Percentiles rank a stretch among this genome's conserved stretches.
Evolutionary conservation across 2,888 invertebrate species (phyloP).

Genomic region (Acronicta leporina): DNA sequence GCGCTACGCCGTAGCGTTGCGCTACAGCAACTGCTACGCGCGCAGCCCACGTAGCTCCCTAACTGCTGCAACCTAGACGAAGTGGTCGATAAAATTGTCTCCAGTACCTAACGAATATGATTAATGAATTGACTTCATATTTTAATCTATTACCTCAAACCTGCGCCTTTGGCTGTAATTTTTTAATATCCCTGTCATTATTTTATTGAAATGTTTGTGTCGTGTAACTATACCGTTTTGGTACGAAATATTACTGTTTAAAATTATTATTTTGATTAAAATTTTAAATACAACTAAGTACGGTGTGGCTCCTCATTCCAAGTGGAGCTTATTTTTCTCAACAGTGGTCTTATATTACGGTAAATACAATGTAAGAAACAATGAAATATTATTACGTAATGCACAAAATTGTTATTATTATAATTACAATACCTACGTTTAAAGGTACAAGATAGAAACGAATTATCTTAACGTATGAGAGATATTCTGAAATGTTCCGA

Average conservation of each 20-base stretch:
- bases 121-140: constrained; percentile 89
- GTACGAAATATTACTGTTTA: constrained; percentile 79
- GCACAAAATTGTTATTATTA: constrained; percentile 88
- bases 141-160: constrained; percentile 88
- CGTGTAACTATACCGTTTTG: constrained; percentile 77
- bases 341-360: constrained; percentile 87
- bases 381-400: constrained; percentile 88
- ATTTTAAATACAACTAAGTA: constrained; percentile 86
- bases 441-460: constrained; percentile 88
- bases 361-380: constrained; percentile 89
- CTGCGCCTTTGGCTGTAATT: constrained; percentile 86
- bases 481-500: constrained; percentile 86
- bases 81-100: constrained; percentile 80
- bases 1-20: constrained; percentile 56
- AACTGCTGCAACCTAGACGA: constrained; percentile 74
- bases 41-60: constrained; percentile 62
- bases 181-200: constrained; percentile 87
- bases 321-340: constrained; percentile 78
- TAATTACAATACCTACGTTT: constrained; percentile 88
- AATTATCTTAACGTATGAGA: constrained; percentile 88
- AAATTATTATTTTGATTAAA: constrained; percentile 82
- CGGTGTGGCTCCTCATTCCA: constrained; percentile 79
- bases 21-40: constrained; percentile 56
- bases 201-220: constrained; percentile 84
- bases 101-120: constrained; percentile 87